These are phyloP conservation scores for Empidonax traillii DNA, from an alignment of 2,113 vertebrate species.

Conservation along the genomic window DNA sequence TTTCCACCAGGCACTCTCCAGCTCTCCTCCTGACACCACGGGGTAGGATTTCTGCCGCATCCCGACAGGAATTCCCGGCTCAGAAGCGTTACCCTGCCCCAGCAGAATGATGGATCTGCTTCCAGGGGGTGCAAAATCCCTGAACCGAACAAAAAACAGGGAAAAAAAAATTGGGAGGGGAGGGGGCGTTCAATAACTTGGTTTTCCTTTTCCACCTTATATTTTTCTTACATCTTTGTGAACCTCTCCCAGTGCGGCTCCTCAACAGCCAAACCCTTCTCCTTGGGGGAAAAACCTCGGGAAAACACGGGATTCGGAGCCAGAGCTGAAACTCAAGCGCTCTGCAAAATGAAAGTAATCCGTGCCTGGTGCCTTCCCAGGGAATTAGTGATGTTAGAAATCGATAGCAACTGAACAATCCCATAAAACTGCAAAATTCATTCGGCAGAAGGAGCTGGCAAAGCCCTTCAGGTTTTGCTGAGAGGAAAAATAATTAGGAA, in stretches of 20 bases:
- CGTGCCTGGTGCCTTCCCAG: not conserved
- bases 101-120: not conserved
- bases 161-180: too few relatives aligned
- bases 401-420: not conserved
- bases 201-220: not conserved
- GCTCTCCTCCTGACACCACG: not conserved
- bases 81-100: not conserved
- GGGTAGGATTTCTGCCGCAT: not conserved
- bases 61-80: not conserved
- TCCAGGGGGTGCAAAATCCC: not conserved
- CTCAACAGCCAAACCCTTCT: not conserved
- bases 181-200: not conserved
- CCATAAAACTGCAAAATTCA: not conserved
- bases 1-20: not conserved
- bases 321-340: not conserved
- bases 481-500: not conserved
- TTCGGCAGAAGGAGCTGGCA: not conserved
- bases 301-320: accelerated
- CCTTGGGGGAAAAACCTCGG: slow-evolving; percentile 7
- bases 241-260: accelerated
- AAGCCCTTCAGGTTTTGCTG: not conserved
- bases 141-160: not conserved
- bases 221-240: not conserved
- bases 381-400: not conserved
- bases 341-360: slow-evolving; percentile 52